phyloP scores from a whole-genome alignment of 1,140 invertebrate genomes.

The Drosophila bifasciata region DNA sequence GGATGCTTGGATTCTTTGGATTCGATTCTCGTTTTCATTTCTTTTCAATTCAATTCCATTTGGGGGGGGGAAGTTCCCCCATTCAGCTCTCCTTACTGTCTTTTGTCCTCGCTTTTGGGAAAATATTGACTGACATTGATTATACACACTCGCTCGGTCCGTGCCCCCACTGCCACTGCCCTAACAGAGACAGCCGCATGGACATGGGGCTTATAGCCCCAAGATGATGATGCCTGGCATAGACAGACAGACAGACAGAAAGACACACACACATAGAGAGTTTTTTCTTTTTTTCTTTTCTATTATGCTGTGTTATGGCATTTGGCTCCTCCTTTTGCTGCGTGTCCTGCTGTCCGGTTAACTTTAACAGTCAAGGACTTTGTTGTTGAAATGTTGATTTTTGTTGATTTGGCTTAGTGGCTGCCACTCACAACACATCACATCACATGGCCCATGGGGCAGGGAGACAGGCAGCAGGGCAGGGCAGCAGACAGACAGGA shows the following conservation, averaged over 20 bases:
- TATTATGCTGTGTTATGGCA: constrained; percentile 75
- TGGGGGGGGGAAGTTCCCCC: too few species aligned
- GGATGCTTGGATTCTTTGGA: constrained; percentile 30
- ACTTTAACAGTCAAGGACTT: constrained; percentile 81
- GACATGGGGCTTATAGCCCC: constrained; percentile 59
- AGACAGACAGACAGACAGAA: constrained; percentile 23
- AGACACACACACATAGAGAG: too few species aligned
- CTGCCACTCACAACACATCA: constrained; percentile 69
- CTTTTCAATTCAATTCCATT: constrained; percentile 63
- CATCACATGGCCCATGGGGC: constrained; percentile 10
- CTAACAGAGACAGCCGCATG: constrained; percentile 33
- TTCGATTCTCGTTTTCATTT: constrained; percentile 57
- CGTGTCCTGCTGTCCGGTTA: constrained; percentile 59
- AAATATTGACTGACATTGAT: constrained; percentile 80
- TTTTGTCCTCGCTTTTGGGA: constrained; percentile 41
- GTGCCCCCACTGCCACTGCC: not conserved
- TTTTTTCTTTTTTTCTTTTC: constrained; percentile 38
- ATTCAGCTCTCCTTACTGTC: constrained; percentile 16
- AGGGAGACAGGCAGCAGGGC: not conserved
- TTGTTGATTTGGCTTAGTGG: constrained; percentile 81
- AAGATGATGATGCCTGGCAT: constrained; percentile 45
- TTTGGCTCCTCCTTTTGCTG: constrained; percentile 12
- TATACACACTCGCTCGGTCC: constrained; percentile 34
- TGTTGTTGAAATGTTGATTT: constrained; percentile 82
- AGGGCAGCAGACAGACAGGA: not conserved